Evolutionary conservation across 1,140 invertebrate genomes (phyloP), one percentile per base, ranked within the genome.

Genomic region (Cydia pomonella): DNA sequence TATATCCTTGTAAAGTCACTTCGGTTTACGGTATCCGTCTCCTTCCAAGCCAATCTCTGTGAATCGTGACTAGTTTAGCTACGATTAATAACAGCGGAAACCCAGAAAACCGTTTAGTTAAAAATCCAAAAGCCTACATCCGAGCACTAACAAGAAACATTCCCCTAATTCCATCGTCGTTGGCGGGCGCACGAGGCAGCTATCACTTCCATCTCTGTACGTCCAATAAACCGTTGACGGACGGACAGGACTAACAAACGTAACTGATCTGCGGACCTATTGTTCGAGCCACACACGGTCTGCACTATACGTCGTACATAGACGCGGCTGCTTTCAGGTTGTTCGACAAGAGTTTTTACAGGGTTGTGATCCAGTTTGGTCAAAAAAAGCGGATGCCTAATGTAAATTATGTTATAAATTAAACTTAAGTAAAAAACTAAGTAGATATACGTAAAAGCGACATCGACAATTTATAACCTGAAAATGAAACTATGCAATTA

Each of bases 181-280:
- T 33, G 74, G 29, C 74, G 66, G 50, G 71, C 80, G 83, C 83
- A 82, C 82, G 73, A 29, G 76, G 76, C 80, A 53, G 71, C 80
- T 85, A 85, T 85, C 83, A 73, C 50, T 77, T 77, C 80, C 77
- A 84, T 84, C 82, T 83, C 77, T 2, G 76, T 80, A 59, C 76
- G 77, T 79, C 79, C 82, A 82, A 82, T 84, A 82, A 83, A 80
- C 72, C 76, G 76, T 80, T 80, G 77, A 81, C 79, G 59, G 82
- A 84, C 82, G 77, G 83, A 83, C 83, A 75, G 75, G 69, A 75
- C 79, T 85, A 83, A 85, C 83, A 83, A 80, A 85, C 80, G 77
- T 77, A 81, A 76, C 76, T 78, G 80, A 84, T 81, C 80, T 80
- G 75, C 63, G 75, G 73, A 53, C 53, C 76, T 82, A 81, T 84